Evolutionary conservation across 2,113 vertebrate species (phyloP).

Genomic region (Callionymus lyra): DNA sequence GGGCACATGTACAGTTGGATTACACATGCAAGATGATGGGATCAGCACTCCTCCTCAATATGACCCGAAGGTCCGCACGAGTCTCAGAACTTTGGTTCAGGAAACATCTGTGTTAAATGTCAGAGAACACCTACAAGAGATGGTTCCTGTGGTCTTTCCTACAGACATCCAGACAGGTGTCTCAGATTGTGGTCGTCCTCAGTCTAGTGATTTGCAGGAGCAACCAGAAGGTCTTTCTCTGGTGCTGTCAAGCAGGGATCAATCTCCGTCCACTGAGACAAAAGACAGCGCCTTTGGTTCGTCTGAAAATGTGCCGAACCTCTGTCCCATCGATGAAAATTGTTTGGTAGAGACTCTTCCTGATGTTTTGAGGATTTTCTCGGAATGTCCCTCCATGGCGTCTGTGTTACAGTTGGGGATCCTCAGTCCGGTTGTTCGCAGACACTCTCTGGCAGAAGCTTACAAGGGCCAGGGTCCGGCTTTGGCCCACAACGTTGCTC

Average conservation of each 20-base stretch:
- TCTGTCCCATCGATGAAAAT: conserved; percentile 9
- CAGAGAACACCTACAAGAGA: too few species aligned
- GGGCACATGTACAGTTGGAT: too few species aligned
- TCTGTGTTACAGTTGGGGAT: conserved; percentile 28
- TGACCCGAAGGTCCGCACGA: too few species aligned
- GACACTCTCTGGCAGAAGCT: conserved; percentile 21
- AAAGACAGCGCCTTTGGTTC: conserved; percentile 37
- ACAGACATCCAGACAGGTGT: too few species aligned
- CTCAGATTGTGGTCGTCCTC: too few species aligned
- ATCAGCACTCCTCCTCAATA: too few species aligned
- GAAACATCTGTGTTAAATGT: too few species aligned
- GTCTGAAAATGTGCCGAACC: conserved; percentile 8
- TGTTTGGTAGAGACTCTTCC: conserved; percentile 6
- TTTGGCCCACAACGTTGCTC: conserved; percentile 13
- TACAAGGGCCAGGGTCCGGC: conserved; percentile 1
- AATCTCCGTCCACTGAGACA: conserved; percentile 2
- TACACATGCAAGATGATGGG: too few species aligned
- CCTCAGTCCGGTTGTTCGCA: conserved; percentile 36
- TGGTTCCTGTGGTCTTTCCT: too few species aligned
- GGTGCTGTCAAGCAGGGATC: neutral
- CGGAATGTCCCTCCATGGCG: conserved; percentile 21
- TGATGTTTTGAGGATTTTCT: conserved; percentile 26
- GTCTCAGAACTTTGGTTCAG: too few species aligned
- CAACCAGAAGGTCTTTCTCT: neutral
- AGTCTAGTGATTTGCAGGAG: neutral